phyloP scores from a whole-genome alignment of 1,140 invertebrate species.

The Drosophila pruinosa region DNA sequence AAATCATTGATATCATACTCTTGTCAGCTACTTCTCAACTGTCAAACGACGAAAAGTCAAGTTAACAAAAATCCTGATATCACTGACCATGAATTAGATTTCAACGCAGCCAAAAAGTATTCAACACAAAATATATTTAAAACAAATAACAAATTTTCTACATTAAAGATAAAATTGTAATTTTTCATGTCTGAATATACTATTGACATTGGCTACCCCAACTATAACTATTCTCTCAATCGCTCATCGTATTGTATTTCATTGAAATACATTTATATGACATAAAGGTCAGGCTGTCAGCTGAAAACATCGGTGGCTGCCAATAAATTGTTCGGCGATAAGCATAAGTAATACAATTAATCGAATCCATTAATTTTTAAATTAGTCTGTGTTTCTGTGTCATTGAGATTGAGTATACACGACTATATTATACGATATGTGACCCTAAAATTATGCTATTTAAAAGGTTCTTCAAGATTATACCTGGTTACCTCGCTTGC shows the following conservation, averaged over 20 bases:
- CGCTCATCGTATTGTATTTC: too few species aligned
- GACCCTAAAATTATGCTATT: conserved; percentile 48
- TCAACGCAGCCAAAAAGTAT: not conserved
- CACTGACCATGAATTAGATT: not conserved
- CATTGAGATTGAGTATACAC: too few species aligned
- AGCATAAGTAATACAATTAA: conserved; percentile 55
- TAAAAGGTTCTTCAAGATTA: not conserved
- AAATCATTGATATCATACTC: conserved; percentile 41
- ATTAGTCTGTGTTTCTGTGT: not conserved
- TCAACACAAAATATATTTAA: not conserved
- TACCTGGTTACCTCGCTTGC: not conserved
- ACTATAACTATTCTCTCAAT: too few species aligned
- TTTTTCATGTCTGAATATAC: not conserved
- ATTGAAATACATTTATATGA: conserved; percentile 41
- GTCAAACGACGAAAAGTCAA: conserved; percentile 52
- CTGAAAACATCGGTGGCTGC: conserved; percentile 52
- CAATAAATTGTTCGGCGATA: conserved; percentile 36
- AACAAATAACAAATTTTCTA: too few species aligned
- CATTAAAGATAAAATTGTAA: too few species aligned
- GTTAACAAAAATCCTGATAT: conserved; percentile 11
- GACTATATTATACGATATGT: not conserved
- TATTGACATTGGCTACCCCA: not conserved
- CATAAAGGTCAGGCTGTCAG: conserved; percentile 52
- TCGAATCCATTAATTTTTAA: conserved; percentile 3
- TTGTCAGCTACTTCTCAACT: conserved; percentile 50